Percentiles rank a stretch among this genome's conserved stretches.
Evolutionary conservation across 2,797 vertebrate genomes (phyloP).

Genomic region (Helostoma temminkii): DNA sequence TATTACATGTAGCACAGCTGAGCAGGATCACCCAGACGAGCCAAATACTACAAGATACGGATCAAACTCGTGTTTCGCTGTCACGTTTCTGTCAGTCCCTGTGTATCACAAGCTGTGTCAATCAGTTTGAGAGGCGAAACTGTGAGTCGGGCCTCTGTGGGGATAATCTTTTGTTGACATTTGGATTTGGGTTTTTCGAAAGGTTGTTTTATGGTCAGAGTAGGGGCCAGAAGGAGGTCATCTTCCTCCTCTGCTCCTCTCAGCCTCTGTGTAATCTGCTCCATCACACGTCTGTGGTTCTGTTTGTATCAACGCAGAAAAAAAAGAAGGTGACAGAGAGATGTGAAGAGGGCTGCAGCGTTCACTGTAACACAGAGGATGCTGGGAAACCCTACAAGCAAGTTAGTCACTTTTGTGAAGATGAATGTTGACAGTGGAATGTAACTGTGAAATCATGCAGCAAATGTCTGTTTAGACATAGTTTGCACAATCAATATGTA

Average conservation of each 20-base stretch:
- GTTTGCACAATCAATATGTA: constrained; percentile 37
- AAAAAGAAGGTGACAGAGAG: background rate
- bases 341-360: background rate
- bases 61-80: constrained; percentile 3
- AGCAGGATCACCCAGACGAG: background rate
- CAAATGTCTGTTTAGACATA: constrained; percentile 42
- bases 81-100: constrained; percentile 12
- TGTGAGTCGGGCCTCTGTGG: constrained; percentile 34
- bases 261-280: constrained; percentile 45
- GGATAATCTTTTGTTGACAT: constrained; percentile 69
- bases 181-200: constrained; percentile 56
- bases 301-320: constrained; percentile 15
- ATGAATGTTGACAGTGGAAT: constrained; percentile 50
- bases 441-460: constrained; percentile 43
- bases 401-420: constrained; percentile 50
- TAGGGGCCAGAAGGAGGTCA: constrained; percentile 47
- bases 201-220: constrained; percentile 52
- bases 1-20: background rate
- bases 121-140: constrained; percentile 36
- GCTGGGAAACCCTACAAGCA: constrained; percentile 49
- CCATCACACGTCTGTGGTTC: constrained; percentile 11
- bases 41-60: background rate
- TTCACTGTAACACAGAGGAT: constrained; percentile 52
- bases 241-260: constrained; percentile 12
- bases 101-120: constrained; percentile 24